A percentile compares a stretch with the other conserved stretches of the same genome.
phyloP scores from a whole-genome alignment of 1,140 invertebrate species.

The Drosophila santomea region DNA sequence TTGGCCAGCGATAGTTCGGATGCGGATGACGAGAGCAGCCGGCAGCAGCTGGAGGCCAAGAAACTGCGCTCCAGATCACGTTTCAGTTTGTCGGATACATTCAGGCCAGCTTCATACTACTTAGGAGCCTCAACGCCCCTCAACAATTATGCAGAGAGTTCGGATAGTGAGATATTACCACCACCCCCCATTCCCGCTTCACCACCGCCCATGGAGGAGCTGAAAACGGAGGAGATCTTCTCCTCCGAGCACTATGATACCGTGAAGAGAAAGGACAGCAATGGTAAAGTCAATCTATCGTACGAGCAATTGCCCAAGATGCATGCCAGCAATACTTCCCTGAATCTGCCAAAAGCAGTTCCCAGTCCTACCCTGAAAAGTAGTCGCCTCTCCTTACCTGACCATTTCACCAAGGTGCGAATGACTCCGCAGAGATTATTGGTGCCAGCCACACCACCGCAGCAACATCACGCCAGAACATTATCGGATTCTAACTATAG shows the following conservation, averaged over 20 bases:
- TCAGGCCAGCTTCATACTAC: constrained; percentile 94
- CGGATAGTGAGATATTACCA: constrained; percentile 92
- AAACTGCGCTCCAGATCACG: constrained; percentile 89
- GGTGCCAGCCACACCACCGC: constrained; percentile 15
- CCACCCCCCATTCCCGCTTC: constrained; percentile 93
- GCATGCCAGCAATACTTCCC: constrained; percentile 77
- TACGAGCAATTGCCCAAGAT: constrained; percentile 80
- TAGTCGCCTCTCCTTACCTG: constrained; percentile 78
- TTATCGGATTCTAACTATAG: constrained; percentile 82
- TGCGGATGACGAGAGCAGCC: constrained; percentile 93
- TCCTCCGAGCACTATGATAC: constrained; percentile 84
- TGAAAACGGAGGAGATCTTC: constrained; percentile 84
- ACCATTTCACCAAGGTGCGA: constrained; percentile 77
- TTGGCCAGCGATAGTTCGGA: constrained; percentile 90
- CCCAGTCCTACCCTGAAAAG: constrained; percentile 64
- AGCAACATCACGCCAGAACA: constrained; percentile 78
- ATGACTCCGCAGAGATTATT: constrained; percentile 23
- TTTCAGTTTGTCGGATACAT: constrained; percentile 94
- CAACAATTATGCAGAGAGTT: constrained; percentile 90
- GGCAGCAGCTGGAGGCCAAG: constrained; percentile 91
- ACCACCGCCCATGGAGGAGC: constrained; percentile 89
- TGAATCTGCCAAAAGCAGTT: constrained; percentile 68
- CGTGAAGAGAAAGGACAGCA: constrained; percentile 74
- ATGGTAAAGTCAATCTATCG: constrained; percentile 74
- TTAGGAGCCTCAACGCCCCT: constrained; percentile 87